Base-by-base conservation (phyloP, 2,888 invertebrate genomes). In the Megastigmus dorsalis region DNA sequence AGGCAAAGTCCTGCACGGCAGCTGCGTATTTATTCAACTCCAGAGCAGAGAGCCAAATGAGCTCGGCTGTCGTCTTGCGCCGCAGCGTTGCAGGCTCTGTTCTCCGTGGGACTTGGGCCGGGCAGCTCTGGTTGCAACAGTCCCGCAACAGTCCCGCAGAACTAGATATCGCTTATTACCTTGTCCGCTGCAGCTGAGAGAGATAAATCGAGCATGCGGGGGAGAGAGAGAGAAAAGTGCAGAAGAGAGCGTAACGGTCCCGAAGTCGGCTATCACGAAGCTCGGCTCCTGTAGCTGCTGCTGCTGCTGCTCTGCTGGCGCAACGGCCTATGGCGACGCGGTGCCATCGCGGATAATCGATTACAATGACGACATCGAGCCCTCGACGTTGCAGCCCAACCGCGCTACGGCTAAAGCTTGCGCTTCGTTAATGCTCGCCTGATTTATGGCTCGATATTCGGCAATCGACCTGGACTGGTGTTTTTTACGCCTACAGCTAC, bases 121-220 rank as follows among this genome's bases (percentile, higher is more conserved):
- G 66, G 66, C 41, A 30, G 70, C 60, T 71, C 74, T n/a, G 43
- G 70, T 62, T 78, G 60, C 74, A 77, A 57, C 74, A 71, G 74
- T 33, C 2, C 18, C 3, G 75, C 66, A n/a, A n/a, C n/a, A 20
- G 23, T 1, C 18, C 20, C 20, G 36, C 66, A 10, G 65, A 78
- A 79, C 77, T 78, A 80, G 83, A 81, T 83, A 84, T 85, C 82
- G 85, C 84, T 86, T 86, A 85, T 86, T 86, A 85, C 84, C 84
- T 82, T 82, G 84, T 84, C 72, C 65, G 48, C 41, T 30, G 13
- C 80, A 78, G 78, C 74, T 76, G 77, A 78, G 77, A 80, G 81
- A 62, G 54, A 79, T 78, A 82, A 82, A 83, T 82, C 83, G 82
- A 80, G 79, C 77, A 74, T 77, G 76, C 75, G 77, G 13, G 57